Percentiles rank a stretch among this genome's conserved stretches.
phyloP scores from a whole-genome alignment of 53 echinoderm and acorn worm species.

The Echinarachnius parma region DNA sequence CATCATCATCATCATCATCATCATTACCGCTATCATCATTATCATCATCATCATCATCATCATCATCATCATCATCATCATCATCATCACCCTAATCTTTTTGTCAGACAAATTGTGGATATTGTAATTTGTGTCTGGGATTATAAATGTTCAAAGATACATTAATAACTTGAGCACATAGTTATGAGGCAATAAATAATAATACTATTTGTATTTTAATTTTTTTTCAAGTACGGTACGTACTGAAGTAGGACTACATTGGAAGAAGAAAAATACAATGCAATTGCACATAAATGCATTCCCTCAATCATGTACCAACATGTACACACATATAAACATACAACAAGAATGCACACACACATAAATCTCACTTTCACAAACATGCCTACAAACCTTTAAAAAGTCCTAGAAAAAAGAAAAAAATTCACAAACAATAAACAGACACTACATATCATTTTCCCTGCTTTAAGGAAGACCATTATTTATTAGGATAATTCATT shows the following conservation, averaged over 20 bases:
- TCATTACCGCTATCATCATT: neutral
- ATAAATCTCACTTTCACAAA: neutral
- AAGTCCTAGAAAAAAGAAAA: constrained; percentile 1
- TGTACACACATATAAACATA: constrained; percentile 16
- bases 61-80: constrained; percentile 22
- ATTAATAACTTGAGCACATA: no score
- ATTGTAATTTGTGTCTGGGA: no score
- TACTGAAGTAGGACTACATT: no score
- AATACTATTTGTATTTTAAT: no score
- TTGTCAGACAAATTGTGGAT: neutral
- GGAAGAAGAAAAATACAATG: no score
- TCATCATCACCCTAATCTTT: neutral
- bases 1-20: constrained; percentile 4
- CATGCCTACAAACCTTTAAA: neutral
- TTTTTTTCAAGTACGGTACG: no score
- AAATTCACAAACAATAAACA: neutral
- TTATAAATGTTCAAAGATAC: no score
- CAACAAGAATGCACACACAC: constrained; percentile 18
- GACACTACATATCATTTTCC: constrained; percentile 1
- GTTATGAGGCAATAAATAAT: no score
- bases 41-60: constrained; percentile 25
- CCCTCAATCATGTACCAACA: neutral
- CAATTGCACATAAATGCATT: neutral
- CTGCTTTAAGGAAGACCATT: no score
- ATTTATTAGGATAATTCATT: no score